Base-by-base conservation (phyloP, 1,140 invertebrate genomes). In the Apolygus lucorum region DNA sequence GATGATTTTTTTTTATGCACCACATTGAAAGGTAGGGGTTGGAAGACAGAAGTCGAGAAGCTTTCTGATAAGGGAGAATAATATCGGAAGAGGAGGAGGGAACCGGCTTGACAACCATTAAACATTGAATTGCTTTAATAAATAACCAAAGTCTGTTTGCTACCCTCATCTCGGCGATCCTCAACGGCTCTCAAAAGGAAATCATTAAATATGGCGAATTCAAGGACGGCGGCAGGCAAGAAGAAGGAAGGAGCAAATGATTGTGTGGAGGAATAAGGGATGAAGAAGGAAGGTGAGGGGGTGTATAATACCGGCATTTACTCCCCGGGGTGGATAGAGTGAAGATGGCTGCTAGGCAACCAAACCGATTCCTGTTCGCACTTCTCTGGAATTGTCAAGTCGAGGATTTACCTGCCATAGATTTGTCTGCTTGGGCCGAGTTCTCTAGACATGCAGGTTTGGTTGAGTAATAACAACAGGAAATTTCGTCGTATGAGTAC, bases 101-200 rank as follows among this genome's bases (percentile, higher is more conserved):
- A 25, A 22, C 22, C 27, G 29, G 21, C 63, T 21, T 28, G 63
- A 28, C 25, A 66, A 66, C 25, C 25, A 28, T 28, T 13, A 25
- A 66, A 28, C 63, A 66, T 66, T 66, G 26, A 28, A 66, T 66
- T 66, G 63, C 34, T 17, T 17, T 42, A 42, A 42, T 42, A 42
- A 42, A 42, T 42, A 42, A 42, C 17, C 17, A 17, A 42, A 42
- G 4, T 42, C 34, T 42, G 4, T 17, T 8, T 4, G 34, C 34
- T 8, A 42, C 4, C 4, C 34, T 42, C 34, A 42, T 42, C 34
- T 42, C 34, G 17, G 34, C n/a, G 34, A 42, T 17, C 17, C 34
- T 42, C 17, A 17, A 17, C 4, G 34, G 4, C 17, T 42, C 17
- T 42, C 34, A 17, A 42, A 42, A 42, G 34, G 34, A 42, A 42